Percentiles rank a stretch among this genome's conserved stretches.
Evolutionary conservation across 2,113 vertebrate species (phyloP).

Genomic region (Embiotoca jacksoni): DNA sequence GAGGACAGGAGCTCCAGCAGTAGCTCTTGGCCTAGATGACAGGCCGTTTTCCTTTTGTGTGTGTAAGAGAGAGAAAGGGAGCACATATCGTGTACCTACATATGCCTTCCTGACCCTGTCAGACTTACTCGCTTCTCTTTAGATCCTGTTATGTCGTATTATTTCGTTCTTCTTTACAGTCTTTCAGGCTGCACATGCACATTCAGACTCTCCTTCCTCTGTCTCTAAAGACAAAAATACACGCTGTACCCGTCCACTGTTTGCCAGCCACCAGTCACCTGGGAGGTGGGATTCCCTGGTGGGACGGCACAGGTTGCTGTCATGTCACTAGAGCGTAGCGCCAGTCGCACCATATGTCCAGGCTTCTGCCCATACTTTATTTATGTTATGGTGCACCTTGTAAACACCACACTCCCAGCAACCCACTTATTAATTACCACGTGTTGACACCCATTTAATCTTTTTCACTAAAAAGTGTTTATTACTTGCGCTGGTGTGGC

Average conservation of each 20-base stretch:
- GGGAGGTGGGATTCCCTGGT: slow-evolving; percentile 79
- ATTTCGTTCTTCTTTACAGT: slow-evolving; percentile 18
- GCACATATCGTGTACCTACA: slow-evolving; percentile 45
- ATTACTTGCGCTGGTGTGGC: slow-evolving; percentile 82
- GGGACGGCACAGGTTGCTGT: slow-evolving; percentile 83
- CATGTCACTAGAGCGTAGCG: slow-evolving; percentile 79
- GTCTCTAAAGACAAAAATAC: slow-evolving; percentile 18
- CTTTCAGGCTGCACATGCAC: slow-evolving; percentile 24
- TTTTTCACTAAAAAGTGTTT: slow-evolving; percentile 89
- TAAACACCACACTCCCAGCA: slow-evolving; percentile 84
- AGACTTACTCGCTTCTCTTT: slow-evolving; percentile 30
- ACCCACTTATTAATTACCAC: slow-evolving; percentile 86
- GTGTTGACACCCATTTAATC: slow-evolving; percentile 85
- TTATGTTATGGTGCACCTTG: slow-evolving; percentile 83
- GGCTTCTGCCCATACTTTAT: slow-evolving; percentile 81
- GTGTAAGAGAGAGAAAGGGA: slow-evolving; percentile 36
- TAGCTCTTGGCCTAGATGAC: slow-evolving; percentile 64
- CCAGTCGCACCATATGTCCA: slow-evolving; percentile 85
- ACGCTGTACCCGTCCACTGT: slow-evolving; percentile 42
- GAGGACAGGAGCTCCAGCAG: slow-evolving; percentile 63
- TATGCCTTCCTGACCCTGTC: slow-evolving; percentile 57
- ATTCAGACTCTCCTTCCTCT: slow-evolving; percentile 10
- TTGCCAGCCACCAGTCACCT: slow-evolving; percentile 61
- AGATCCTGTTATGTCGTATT: slow-evolving; percentile 24
- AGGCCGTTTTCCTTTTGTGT: slow-evolving; percentile 54